These are phyloP conservation scores for Apotomis betuletana DNA, from an alignment of 2,888 invertebrate species.

Conservation along the genomic window DNA sequence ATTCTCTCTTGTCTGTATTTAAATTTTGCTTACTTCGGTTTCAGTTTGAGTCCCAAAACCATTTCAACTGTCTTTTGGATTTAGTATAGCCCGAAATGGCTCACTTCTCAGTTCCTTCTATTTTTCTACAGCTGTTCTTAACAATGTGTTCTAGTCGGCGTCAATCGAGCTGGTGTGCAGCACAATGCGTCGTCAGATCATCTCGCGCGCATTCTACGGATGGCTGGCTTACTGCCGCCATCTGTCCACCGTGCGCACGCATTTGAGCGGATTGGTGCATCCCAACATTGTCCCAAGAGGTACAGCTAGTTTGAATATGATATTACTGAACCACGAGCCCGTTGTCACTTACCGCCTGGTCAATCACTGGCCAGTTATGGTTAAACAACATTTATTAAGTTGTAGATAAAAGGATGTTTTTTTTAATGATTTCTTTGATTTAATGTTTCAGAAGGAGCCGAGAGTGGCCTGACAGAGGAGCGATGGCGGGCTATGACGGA, in stretches of 20 bases:
- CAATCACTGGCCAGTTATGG: too few species aligned
- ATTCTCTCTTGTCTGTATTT: too few species aligned
- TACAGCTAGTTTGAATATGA: slow-evolving; percentile 48
- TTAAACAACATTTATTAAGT: too few species aligned
- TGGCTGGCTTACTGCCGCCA: slow-evolving; percentile 98
- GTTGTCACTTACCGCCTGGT: too few species aligned
- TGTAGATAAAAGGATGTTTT: too few species aligned
- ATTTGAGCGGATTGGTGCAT: slow-evolving; percentile 94
- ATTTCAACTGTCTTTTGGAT: too few species aligned
- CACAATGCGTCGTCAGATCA: slow-evolving; percentile 97
- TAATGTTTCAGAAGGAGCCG: slow-evolving; percentile 79
- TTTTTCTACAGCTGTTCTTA: too few species aligned
- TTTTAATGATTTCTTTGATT: not conserved
- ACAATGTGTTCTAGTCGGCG: slow-evolving; percentile 68
- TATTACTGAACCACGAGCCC: too few species aligned
- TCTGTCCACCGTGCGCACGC: slow-evolving; percentile 95
- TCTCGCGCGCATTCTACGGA: slow-evolving; percentile 97
- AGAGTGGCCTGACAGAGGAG: slow-evolving; percentile 89
- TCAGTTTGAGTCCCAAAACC: too few species aligned
- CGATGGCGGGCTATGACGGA: slow-evolving; percentile 88
- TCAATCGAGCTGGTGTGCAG: slow-evolving; percentile 93
- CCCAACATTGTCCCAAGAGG: slow-evolving; percentile 87
- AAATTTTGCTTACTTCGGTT: too few species aligned
- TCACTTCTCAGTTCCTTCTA: too few species aligned
- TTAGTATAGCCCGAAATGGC: too few species aligned